Evolutionary conservation across 2,797 vertebrate species (phyloP).

Genomic region (Trematomus bernacchii): DNA sequence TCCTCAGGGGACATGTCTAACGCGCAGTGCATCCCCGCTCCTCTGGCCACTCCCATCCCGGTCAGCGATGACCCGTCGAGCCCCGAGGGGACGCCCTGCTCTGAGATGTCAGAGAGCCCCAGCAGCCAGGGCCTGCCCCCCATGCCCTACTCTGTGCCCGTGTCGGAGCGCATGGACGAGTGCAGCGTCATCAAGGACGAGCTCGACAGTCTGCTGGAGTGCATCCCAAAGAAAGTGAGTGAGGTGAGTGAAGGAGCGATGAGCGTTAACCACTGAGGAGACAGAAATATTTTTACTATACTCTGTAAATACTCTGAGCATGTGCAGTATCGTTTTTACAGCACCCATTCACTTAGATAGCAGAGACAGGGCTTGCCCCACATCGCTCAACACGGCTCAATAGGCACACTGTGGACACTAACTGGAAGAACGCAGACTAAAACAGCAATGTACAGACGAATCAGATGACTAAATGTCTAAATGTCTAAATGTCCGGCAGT

Average conservation of each 20-base stretch:
- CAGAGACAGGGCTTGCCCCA: no score
- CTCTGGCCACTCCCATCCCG: constrained; percentile 87
- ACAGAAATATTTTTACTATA: neutral
- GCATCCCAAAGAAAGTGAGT: constrained; percentile 85
- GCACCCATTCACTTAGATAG: no score
- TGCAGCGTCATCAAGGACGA: constrained; percentile 92
- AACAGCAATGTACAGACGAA: no score
- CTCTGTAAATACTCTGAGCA: no score
- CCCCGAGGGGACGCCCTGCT: constrained; percentile 79
- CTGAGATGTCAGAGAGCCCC: constrained; percentile 85
- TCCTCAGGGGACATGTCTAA: constrained; percentile 80
- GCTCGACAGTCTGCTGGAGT: constrained; percentile 92
- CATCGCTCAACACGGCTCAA: no score
- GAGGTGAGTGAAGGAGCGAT: constrained; percentile 74
- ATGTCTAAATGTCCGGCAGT: no score
- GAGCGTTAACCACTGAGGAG: no score
- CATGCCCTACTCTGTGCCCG: constrained; percentile 88
- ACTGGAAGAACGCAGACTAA: no score
- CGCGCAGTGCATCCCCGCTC: constrained; percentile 89
- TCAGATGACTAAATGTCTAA: no score
- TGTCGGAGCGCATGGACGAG: constrained; percentile 93
- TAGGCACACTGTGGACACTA: no score
- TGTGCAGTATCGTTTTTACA: no score
- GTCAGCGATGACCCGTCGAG: constrained; percentile 87
- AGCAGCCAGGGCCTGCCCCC: constrained; percentile 79